These are phyloP conservation scores for Nesidiocoris tenuis DNA, from an alignment of 2,888 invertebrate genomes.

Conservation along the genomic window DNA sequence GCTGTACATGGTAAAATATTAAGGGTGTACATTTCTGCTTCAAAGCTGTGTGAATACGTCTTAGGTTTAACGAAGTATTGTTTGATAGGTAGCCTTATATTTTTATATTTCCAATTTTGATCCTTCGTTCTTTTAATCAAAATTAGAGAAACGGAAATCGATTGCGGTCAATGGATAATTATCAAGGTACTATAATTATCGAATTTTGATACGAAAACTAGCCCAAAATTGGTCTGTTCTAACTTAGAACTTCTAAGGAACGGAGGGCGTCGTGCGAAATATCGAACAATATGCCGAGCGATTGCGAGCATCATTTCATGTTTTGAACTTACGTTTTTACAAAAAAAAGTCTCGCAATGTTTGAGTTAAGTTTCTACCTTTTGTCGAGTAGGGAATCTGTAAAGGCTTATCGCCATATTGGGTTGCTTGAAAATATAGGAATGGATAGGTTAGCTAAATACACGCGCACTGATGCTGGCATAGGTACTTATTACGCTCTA, in stretches of 20 bases:
- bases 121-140: not conserved
- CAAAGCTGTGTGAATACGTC: constrained; percentile 2
- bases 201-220: no score
- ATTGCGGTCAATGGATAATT: no score
- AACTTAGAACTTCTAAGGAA: not conserved
- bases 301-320: not conserved
- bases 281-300: no score
- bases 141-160: no score
- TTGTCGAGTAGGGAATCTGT: no score
- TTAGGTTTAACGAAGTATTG: constrained; percentile 3
- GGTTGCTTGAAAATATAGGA: no score
- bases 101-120: not conserved
- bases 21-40: constrained; percentile 20
- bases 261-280: not conserved
- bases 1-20: constrained; percentile 1
- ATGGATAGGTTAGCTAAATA: no score
- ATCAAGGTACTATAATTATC: no score
- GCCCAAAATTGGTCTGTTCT: no score
- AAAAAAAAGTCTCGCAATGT: not conserved
- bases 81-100: constrained; percentile 18
- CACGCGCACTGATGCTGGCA: no score
- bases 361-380: not conserved
- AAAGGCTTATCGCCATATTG: no score
- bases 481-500: no score
- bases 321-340: not conserved